A percentile compares a stretch with the other conserved stretches of the same genome.
These are phyloP conservation scores for Stichopus chloronotus DNA, from an alignment of 35 echinoderm and acorn worm genomes.

Conservation along the genomic window DNA sequence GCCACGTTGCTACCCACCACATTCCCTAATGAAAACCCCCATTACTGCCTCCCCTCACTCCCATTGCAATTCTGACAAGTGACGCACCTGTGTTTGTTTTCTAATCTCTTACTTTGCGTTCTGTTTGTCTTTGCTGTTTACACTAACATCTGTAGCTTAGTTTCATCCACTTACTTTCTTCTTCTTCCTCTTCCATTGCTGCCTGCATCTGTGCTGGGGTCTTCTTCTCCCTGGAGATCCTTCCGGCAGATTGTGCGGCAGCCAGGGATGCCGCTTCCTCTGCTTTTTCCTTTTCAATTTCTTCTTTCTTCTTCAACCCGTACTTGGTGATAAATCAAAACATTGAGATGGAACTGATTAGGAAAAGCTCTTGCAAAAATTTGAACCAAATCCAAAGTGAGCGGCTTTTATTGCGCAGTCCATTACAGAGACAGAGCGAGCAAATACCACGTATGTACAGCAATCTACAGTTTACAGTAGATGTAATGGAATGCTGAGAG, in stretches of 20 bases:
- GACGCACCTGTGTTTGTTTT: too few species aligned
- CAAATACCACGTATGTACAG: too few species aligned
- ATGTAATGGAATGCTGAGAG: too few species aligned
- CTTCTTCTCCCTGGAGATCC: slow-evolving; percentile 89
- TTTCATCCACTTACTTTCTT: slow-evolving; percentile 57
- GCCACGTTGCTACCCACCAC: too few species aligned
- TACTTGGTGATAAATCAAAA: slow-evolving; percentile 63
- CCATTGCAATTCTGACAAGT: too few species aligned
- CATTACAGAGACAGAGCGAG: too few species aligned
- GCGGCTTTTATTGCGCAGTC: too few species aligned
- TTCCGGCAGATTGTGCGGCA: slow-evolving; percentile 47
- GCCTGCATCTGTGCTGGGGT: slow-evolving; percentile 82
- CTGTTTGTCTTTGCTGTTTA: too few species aligned
- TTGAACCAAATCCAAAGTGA: not conserved
- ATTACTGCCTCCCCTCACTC: too few species aligned
- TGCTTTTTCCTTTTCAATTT: slow-evolving; percentile 60
- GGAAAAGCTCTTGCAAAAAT: not conserved
- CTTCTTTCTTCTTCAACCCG: slow-evolving; percentile 88
- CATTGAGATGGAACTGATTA: slow-evolving; percentile 12
- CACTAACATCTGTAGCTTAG: not conserved
- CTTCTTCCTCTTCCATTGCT: slow-evolving; percentile 80
- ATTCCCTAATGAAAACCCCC: too few species aligned
- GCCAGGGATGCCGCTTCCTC: slow-evolving; percentile 52
- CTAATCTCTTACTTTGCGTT: too few species aligned
- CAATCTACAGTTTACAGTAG: too few species aligned